Base-by-base conservation (phyloP, 1,140 invertebrate species). In the Mizuhopecten yessoensis region DNA sequence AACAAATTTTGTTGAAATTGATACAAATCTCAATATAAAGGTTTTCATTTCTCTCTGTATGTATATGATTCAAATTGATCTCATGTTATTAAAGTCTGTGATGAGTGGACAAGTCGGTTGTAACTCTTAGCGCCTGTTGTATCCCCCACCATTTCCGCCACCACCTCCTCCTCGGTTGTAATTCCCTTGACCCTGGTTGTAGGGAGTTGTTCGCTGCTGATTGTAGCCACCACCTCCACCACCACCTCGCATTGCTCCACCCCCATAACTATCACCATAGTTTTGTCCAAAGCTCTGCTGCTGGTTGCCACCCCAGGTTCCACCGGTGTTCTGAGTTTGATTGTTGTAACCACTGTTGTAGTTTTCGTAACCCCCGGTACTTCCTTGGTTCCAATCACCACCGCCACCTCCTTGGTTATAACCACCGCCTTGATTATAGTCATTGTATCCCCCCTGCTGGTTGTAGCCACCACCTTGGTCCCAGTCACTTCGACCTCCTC, bases 241-340 rank as follows among this genome's bases (percentile, higher is more conserved):
- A 90, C 36, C 45, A 34, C 89, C 90, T 86, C 86, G 92, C 92
- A 92, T 93, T 57, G 92, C 87, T 90, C 94, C 94, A 45, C 92
- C 91, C 57, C 94, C 93, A 92, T 93, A 92, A 33, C 91, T 88
- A 33, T 88, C 90, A 45, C 88, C 87, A 91, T 91, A 93, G 29
- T 86, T 89, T 34, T 88, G 90, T 33, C 91, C 92, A 88, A 45
- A 86, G n/a, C 49, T 49, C 23, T 75, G 17, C 88, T 91, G 88
- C 89, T 90, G 88, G 33, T 89, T 89, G 45, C 92, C 88, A n/a
- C 87, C 87, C 42, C 57, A 75, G 17, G n/a, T 75, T 29, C 57
- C 57, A n/a, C 57, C 57, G 29, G 5, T 75, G n/a, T 75, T 75
- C n/a, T 75, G 57, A n/a, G 1, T 75, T 75, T 86, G 86, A 57